These are phyloP conservation scores for Elysia crispata DNA, from an alignment of 2,888 invertebrate genomes.

Conservation along the genomic window DNA sequence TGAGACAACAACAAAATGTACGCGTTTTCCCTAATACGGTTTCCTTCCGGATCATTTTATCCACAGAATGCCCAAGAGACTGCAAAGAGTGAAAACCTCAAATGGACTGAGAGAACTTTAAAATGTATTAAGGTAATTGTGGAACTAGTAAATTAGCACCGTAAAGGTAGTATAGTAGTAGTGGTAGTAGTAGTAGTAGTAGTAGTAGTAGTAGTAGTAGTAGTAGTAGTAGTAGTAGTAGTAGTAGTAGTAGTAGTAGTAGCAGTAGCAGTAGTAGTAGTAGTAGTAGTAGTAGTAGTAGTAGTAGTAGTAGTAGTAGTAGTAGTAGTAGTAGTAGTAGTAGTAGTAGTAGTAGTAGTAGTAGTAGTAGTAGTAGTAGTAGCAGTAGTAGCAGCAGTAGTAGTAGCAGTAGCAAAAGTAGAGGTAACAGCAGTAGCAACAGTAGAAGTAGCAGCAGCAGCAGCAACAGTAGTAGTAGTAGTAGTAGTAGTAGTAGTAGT, in stretches of 20 bases:
- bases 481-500: background rate
- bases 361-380: constrained; percentile 19
- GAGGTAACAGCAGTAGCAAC: background rate
- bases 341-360: constrained; percentile 19
- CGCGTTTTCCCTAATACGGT: too few relatives aligned
- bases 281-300: constrained; percentile 16
- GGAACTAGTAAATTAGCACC: too few relatives aligned
- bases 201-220: constrained; percentile 18
- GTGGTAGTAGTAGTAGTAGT: background rate
- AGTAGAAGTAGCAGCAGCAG: background rate
- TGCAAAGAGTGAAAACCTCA: too few relatives aligned
- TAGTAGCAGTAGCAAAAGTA: background rate
- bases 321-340: constrained; percentile 16
- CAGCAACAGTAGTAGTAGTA: background rate
- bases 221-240: constrained; percentile 17
- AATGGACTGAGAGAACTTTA: too few relatives aligned
- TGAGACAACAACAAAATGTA: too few relatives aligned
- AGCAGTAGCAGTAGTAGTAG: background rate
- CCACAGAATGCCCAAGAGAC: too few relatives aligned
- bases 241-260: constrained; percentile 18
- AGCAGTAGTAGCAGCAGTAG: background rate
- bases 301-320: background rate
- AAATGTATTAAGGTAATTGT: too few relatives aligned
- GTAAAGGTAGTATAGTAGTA: too few relatives aligned
- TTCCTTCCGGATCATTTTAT: too few relatives aligned